phyloP scores from a whole-genome alignment of 1,140 invertebrate species.

The Pseudoatta argentina region DNA sequence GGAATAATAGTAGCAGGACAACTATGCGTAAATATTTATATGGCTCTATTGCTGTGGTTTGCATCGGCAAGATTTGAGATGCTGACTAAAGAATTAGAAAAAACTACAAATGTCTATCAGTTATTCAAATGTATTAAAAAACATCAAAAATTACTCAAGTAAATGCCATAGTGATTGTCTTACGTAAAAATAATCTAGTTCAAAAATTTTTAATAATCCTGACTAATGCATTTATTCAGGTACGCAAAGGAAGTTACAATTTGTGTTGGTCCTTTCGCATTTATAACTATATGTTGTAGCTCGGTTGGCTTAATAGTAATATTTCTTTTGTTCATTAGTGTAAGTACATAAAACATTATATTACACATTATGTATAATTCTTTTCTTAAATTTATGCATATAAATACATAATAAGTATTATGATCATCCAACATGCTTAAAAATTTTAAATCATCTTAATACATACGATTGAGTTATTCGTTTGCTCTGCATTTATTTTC shows the following conservation, averaged over 20 bases:
- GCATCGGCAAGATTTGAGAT: slow-evolving; percentile 56
- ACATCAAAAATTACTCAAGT: slow-evolving; percentile 58
- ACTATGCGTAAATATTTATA: slow-evolving; percentile 1
- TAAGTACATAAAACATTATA: slow-evolving; percentile 11
- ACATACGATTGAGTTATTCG: too few species aligned
- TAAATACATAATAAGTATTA: too few species aligned
- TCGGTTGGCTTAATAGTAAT: not conserved
- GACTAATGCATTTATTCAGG: slow-evolving; percentile 36
- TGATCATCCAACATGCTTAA: too few species aligned
- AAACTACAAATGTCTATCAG: not conserved
- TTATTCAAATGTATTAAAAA: slow-evolving; percentile 40
- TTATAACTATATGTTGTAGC: not conserved
- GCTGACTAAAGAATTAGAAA: slow-evolving; percentile 11
- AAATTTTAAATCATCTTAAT: too few species aligned
- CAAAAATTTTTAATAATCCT: not conserved
- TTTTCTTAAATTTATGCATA: too few species aligned
- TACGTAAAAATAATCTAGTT: not conserved
- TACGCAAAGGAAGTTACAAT: slow-evolving; percentile 24
- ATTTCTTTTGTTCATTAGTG: not conserved
- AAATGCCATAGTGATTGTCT: not conserved
- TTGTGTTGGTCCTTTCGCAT: slow-evolving; percentile 21
- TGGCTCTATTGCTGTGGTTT: slow-evolving; percentile 43
- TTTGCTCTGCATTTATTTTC: too few species aligned
- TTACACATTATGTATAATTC: too few species aligned
- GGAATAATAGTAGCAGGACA: not conserved